phyloP scores from a whole-genome alignment of 1,140 invertebrate species.

The Aricia agestis region DNA sequence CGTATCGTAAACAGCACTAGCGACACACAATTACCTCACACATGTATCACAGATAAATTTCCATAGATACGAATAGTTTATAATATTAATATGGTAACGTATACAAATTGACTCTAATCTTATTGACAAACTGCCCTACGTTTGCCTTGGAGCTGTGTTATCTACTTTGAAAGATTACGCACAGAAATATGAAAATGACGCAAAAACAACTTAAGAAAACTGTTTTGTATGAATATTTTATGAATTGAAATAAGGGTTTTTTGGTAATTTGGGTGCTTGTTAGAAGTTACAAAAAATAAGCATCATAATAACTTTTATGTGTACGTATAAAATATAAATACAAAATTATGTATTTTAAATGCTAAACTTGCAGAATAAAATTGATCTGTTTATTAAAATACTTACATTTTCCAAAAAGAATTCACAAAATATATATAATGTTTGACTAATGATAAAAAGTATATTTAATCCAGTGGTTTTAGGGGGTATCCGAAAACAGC shows the following conservation, averaged over 20 bases:
- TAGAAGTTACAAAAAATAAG: not conserved
- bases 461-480: not conserved
- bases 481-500: not conserved
- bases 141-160: constrained; percentile 6
- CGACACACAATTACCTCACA: constrained; percentile 7
- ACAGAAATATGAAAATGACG: not conserved
- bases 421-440: not conserved
- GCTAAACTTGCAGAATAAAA: no score
- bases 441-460: not conserved
- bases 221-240: not conserved
- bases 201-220: not conserved
- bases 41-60: constrained; percentile 24
- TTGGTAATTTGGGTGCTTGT: not conserved
- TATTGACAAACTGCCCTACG: constrained; percentile 15
- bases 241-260: not conserved
- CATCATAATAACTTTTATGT: no score
- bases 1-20: not conserved
- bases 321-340: no score
- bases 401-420: not conserved
- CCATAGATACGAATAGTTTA: constrained; percentile 22
- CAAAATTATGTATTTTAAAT: no score
- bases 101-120: constrained; percentile 10
- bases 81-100: constrained; percentile 14
- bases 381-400: not conserved
- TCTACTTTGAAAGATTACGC: constrained; percentile 4